These are phyloP conservation scores for Sebastes matsubarae DNA, from an alignment of 2,797 vertebrate species.

Conservation along the genomic window DNA sequence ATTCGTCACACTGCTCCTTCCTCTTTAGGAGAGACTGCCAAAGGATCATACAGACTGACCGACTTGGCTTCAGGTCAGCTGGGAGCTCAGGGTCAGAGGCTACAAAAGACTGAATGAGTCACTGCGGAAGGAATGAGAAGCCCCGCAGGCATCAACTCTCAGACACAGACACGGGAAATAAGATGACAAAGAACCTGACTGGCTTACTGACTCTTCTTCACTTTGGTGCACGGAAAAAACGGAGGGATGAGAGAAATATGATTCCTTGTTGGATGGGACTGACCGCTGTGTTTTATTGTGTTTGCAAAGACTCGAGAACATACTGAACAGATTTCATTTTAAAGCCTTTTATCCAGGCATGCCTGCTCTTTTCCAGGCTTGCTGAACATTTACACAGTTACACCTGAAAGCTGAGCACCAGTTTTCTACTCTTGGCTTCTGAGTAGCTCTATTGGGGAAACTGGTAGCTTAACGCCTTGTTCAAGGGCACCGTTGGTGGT, in stretches of 20 bases:
- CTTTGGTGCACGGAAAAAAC: constrained; percentile 14
- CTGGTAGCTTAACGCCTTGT: background rate
- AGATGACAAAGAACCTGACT: constrained; percentile 41
- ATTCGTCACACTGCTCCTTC: background rate
- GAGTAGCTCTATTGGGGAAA: background rate
- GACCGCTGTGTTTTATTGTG: background rate
- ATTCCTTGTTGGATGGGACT: constrained; percentile 1
- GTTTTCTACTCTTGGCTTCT: background rate
- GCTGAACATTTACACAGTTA: constrained; percentile 12
- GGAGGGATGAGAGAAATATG: background rate
- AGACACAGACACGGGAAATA: constrained; percentile 37
- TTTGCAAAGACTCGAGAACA: background rate
- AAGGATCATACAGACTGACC: constrained; percentile 16
- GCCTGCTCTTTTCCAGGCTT: background rate
- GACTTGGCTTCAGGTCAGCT: constrained; percentile 35
- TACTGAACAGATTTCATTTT: background rate
- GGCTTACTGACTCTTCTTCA: constrained; percentile 19
- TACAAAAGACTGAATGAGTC: constrained; percentile 36
- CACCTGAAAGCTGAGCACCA: constrained; percentile 6
- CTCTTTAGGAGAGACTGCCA: constrained; percentile 6
- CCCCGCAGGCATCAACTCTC: background rate
- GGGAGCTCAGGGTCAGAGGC: constrained; percentile 42
- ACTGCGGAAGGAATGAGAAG: constrained; percentile 50
- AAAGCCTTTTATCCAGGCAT: background rate
- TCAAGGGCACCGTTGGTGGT: constrained; percentile 16